Evolutionary conservation across 2,797 vertebrate species (phyloP), one percentile per base, ranked within the genome.

Genomic region (Psittacula echo): DNA sequence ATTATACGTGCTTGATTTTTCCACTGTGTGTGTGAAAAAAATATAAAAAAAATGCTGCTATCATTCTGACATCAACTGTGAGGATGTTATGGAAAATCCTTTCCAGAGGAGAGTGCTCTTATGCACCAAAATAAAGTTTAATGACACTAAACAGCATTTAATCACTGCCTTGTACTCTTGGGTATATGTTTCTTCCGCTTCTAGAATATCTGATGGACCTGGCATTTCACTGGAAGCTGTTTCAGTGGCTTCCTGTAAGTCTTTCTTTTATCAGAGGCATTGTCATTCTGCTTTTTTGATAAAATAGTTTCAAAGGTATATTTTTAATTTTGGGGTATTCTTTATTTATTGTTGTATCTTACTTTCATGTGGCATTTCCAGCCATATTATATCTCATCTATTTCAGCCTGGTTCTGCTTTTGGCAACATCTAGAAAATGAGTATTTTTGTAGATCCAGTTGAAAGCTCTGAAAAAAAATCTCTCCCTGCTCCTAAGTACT

Each of bases 291-390:
- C 4, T 70, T 71, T 84, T 58, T n/a, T 42, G 2, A 64, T 74
- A 82, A 67, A 82, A 75, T 23, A 61, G 1, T 4, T 53, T 80
- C 37, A 45, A 53, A 70, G 2, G 2, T 34, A 10, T 41, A n/a
- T 41, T 65, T 72, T 80, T 53, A 70, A 16, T n/a, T 16, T 13
- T n/a, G 3, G 1, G 0, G 0, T 2, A 27, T 45, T 41, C 26
- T n/a, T 32, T 51, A 29, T 51, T 10, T 34, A 7, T 42, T 27
- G 27, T 54, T n/a, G 4, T 32, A 80, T 44, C 48, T 90, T 68
- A 39, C 6, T 65, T 76, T 27, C 24, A 9, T 41, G 32, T 22
- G 5, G 0, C 11, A 53, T 86, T 76, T 62, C 19, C 21, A 83
- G 13, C 3, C 1, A n/a, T 44, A 41, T 9, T 15, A 10, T 53